Evolutionary conservation across 2,113 vertebrate species (phyloP), one percentile per base, ranked within the genome.

Genomic region (Petroica traversi): DNA sequence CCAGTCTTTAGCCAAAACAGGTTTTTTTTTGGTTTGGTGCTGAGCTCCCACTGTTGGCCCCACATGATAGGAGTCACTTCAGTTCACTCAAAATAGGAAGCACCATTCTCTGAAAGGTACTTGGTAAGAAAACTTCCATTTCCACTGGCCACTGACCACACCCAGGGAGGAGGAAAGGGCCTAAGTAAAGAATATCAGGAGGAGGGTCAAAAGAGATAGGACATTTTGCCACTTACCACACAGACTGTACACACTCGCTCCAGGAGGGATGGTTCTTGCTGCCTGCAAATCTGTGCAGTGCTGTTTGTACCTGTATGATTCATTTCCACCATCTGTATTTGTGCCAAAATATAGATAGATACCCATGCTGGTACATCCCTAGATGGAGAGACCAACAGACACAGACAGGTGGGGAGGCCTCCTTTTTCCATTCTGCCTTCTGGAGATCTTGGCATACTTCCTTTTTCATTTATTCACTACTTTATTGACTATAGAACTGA

Each of bases 371-470:
- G 82, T 82, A 69, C 83, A 75, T 95, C 55, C 62, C 23, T 95
- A 87, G 92, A 89, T 62, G 29, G 43, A 58, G 83, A 85, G 54
- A 45, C 31, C 77, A 73, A 82, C 46, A 66, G 85, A 85, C 49
- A 67, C 51, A 88, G 74, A 69, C 77, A 95, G 87, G 78, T 58
- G 90, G 85, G 64, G 33, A 80, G 61, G 57, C 33, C 29, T 93
- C 34, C 45, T 68, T 89, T 85, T 89, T 72, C 57, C 66, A 31
- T 68, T 71, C 76, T 94, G 89, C 85, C 94, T 93, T 85, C 81
- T 95, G 54, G 91, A 94, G 68, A 92, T 92, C 23, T 92, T 97
- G 93, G 81, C 93, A 75, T 84, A 7, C 15, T 64, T 93, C 34
- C 75, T 73, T 20, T 61, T 92, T 80, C 82, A 14, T 76, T 75